A percentile compares a stretch with the other conserved stretches of the same genome.
These are phyloP conservation scores for Palythoa grandiflora DNA, from an alignment of 92 coral and sea anemone species.

Conservation along the genomic window DNA sequence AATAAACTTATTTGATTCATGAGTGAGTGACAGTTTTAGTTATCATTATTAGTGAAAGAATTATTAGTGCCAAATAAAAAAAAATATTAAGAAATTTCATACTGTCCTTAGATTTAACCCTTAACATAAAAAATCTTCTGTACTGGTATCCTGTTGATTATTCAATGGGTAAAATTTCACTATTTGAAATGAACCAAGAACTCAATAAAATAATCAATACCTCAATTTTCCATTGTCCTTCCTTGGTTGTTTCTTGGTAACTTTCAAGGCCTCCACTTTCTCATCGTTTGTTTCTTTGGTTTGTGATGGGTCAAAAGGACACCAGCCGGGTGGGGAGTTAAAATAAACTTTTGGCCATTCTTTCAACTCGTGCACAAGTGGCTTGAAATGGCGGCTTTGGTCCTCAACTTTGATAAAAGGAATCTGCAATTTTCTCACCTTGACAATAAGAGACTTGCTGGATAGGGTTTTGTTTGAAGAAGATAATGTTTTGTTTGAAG, in stretches of 20 bases:
- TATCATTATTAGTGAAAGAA: too few species aligned
- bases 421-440: conserved; percentile 74
- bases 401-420: conserved; percentile 96
- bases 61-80: too few species aligned
- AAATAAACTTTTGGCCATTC: conserved; percentile 92
- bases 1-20: too few species aligned
- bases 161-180: too few species aligned
- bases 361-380: conserved; percentile 92
- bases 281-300: conserved; percentile 11
- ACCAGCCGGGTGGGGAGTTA: conserved; percentile 74
- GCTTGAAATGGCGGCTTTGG: conserved; percentile 85
- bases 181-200: not conserved
- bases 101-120: too few species aligned
- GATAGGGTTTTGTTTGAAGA: conserved; percentile 53
- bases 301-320: conserved; percentile 91
- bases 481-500: conserved; percentile 21
- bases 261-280: conserved; percentile 35
- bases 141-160: too few species aligned
- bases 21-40: too few species aligned
- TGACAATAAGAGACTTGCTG: conserved; percentile 68
- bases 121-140: too few species aligned
- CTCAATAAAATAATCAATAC: not conserved
- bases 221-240: conserved; percentile 15
- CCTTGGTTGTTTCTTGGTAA: conserved; percentile 51
- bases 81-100: too few species aligned